Percentiles rank a stretch among this genome's conserved stretches.
Evolutionary conservation across 64 coral and sea anemone species (phyloP).

Genomic region (Montipora capricornis): DNA sequence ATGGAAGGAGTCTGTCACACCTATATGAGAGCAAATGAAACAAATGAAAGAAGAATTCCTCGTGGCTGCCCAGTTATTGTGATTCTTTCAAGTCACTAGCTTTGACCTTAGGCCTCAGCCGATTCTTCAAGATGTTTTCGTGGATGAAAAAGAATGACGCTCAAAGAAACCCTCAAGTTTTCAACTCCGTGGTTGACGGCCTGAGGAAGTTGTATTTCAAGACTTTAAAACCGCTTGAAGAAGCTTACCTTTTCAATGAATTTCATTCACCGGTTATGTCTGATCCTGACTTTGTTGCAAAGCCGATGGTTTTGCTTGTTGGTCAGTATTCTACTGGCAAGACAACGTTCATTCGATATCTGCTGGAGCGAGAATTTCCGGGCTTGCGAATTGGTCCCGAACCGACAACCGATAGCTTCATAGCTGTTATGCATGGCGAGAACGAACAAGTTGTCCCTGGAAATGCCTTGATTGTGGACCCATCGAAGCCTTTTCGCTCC

Average conservation of each 20-base stretch:
- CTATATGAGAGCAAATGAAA: background rate
- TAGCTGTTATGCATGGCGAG: constrained; percentile 97
- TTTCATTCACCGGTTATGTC: constrained; percentile 97
- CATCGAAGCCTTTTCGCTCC: constrained; percentile 92
- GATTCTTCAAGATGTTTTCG: constrained; percentile 83
- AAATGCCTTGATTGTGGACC: constrained; percentile 99
- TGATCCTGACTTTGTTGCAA: constrained; percentile 97
- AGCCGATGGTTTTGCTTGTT: constrained; percentile 98
- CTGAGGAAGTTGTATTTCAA: constrained; percentile 94
- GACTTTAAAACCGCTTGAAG: constrained; percentile 92
- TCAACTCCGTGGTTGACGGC: constrained; percentile 95
- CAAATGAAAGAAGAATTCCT: constrained; percentile 3
- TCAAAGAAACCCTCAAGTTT: constrained; percentile 85
- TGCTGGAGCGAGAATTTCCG: constrained; percentile 96
- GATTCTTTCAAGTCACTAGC: background rate
- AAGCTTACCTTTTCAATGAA: constrained; percentile 96
- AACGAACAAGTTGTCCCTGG: constrained; percentile 94
- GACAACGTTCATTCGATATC: constrained; percentile 98
- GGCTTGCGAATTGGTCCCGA: constrained; percentile 96
- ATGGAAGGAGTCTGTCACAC: constrained; percentile 11
- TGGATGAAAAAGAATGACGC: constrained; percentile 79
- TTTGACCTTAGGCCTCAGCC: background rate
- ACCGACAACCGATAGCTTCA: constrained; percentile 99
- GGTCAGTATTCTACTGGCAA: constrained; percentile 99
- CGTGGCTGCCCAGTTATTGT: constrained; percentile 13